Conservation (phyloP, 2,888 invertebrate genomes). For the Xylota segnis region DNA sequence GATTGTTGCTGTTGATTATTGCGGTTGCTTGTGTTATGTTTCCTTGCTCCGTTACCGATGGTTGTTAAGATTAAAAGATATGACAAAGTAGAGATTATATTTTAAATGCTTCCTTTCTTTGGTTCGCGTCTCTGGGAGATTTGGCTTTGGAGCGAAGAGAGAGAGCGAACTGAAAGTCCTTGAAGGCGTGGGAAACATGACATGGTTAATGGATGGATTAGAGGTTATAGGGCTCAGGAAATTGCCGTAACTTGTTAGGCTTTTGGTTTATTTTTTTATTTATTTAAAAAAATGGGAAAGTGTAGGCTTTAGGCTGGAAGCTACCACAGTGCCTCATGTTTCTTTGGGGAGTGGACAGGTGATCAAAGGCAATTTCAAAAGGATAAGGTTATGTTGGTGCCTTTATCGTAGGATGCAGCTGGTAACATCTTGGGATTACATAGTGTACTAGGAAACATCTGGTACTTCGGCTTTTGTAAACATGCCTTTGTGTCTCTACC, state of each 20-base stretch:
- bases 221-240: slow-evolving; percentile 1
- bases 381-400: background rate
- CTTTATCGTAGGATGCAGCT: background rate
- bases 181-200: background rate
- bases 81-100: slow-evolving; percentile 21
- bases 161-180: background rate
- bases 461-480: too few species aligned
- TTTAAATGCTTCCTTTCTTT: slow-evolving; percentile 10
- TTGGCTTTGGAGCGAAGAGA: background rate
- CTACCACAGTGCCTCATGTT: too few species aligned
- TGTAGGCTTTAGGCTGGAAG: background rate
- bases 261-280: background rate
- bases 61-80: slow-evolving; percentile 15
- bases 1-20: slow-evolving; percentile 44
- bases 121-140: background rate
- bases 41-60: slow-evolving; percentile 14
- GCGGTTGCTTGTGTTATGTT: slow-evolving; percentile 12
- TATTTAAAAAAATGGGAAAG: background rate
- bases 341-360: slow-evolving; percentile 7
- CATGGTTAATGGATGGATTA: slow-evolving; percentile 6
- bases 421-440: too few species aligned
- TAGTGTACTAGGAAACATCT: too few species aligned
- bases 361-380: slow-evolving; percentile 11
- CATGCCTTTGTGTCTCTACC: too few species aligned
- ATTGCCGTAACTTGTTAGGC: background rate